Evolutionary conservation across 2,888 invertebrate genomes (phyloP), one percentile per base, ranked within the genome.

Genomic region (Holacanthella duospinosa): DNA sequence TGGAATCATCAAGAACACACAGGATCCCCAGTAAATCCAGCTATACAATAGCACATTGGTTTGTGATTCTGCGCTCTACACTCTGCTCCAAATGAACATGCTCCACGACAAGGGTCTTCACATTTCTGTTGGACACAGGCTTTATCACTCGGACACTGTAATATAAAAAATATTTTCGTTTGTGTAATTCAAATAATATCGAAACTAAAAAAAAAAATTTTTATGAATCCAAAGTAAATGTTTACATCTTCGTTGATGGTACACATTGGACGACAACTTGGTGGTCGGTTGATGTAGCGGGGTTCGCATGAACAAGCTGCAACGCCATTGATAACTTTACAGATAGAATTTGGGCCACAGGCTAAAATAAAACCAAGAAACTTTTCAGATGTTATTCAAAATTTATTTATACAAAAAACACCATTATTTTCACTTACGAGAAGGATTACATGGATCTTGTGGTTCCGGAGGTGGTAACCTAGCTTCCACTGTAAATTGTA

Each of bases 81-180:
- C 64, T 83, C 75, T 0, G 89, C 88, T 74, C 84, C 83, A 66
- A 80, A 78, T 21, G 88, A 89, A 76, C 89, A 90, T 19, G 85
- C 67, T 27, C 88, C 87, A 4, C 85, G 85, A 73, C 88, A 89
- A 21, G 91, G 88, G 77, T 86, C 84, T 68, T 79, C 84, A 75
- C 93, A 93, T 78, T 86, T 88, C 74, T 87, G 87, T 76, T 89
- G 88, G 43, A 90, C 81, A 73, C 93, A 93, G 24, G 92, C 90
- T 71, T 86, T 84, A 64, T 89, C 87, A 43, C 82, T 76, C 27
- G 88, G 83, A 77, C 93, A 93, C n/a, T 78, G 92, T 91, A 2
- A 87, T 87, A 74, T 87, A 91, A n/a, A 89, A n/a, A n/a, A n/a
- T n/a, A n/a, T n/a, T n/a, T n/a, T n/a, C n/a, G n/a, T n/a, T n/a